Percentiles rank a stretch among this genome's conserved stretches.
Evolutionary conservation across 1,140 invertebrate species (phyloP).

Genomic region (Drosophila rhopaloa): DNA sequence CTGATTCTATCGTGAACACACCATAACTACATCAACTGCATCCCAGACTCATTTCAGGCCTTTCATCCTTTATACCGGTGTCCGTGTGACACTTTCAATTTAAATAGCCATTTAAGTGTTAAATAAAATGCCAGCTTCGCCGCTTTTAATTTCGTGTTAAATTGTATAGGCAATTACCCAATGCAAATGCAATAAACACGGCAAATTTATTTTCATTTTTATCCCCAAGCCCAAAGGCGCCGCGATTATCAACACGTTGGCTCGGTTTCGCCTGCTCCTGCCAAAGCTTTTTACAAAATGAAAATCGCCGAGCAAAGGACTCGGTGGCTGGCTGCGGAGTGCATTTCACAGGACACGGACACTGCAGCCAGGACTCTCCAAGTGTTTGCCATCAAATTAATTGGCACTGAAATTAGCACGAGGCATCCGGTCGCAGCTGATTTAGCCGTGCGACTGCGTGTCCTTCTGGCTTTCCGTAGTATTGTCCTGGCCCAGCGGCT

Average conservation of each 20-base stretch:
- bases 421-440: constrained; percentile 47
- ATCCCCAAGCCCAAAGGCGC: constrained; percentile 51
- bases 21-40: constrained; percentile 20
- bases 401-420: constrained; percentile 81
- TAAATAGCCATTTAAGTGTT: constrained; percentile 78
- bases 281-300: constrained; percentile 77
- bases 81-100: constrained; percentile 56
- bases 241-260: constrained; percentile 14
- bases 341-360: constrained; percentile 6
- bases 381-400: constrained; percentile 81
- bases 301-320: constrained; percentile 35
- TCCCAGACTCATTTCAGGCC: not conserved
- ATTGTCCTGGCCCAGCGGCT: constrained; percentile 15
- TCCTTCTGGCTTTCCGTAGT: constrained; percentile 12
- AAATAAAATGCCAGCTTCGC: constrained; percentile 45
- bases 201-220: constrained; percentile 77
- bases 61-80: constrained; percentile 28
- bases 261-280: constrained; percentile 17
- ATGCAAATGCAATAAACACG: constrained; percentile 77
- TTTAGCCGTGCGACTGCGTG: constrained; percentile 47
- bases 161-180: constrained; percentile 80
- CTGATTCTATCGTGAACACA: not conserved
- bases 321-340: not conserved
- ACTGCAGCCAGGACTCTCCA: constrained; percentile 30
- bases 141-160: constrained; percentile 77